Conservation (phyloP, 2,888 invertebrate genomes). For the Campoplex nolae region DNA sequence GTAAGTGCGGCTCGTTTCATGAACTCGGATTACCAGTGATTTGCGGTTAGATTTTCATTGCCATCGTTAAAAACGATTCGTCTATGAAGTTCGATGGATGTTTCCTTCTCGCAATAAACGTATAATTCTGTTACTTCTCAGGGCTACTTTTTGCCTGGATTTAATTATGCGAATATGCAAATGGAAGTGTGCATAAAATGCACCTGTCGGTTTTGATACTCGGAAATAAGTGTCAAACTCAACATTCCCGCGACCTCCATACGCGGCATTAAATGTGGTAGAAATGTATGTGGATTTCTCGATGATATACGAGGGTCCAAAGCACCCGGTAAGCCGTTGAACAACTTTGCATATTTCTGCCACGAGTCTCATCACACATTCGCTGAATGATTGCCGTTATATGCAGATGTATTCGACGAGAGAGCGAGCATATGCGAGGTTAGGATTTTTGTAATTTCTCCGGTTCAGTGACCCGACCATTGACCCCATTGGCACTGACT, state of each 20-base stretch:
- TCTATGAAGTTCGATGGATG: not conserved
- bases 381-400: conserved; percentile 32
- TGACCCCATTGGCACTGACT: conserved; percentile 48
- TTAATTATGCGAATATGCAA: not conserved
- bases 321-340: conserved; percentile 23
- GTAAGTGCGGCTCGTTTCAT: not conserved
- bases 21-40: not conserved
- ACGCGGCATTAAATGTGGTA: not conserved
- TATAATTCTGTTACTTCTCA: not conserved
- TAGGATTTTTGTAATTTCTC: conserved; percentile 52
- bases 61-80: not conserved
- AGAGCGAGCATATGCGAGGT: not conserved
- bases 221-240: conserved; percentile 8
- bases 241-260: not conserved
- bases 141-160: not conserved
- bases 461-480: conserved; percentile 49
- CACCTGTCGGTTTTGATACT: not conserved
- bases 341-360: conserved; percentile 35
- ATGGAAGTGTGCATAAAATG: not conserved
- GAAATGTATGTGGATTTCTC: not conserved
- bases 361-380: conserved; percentile 34
- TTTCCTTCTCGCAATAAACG: not conserved
- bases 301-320: conserved; percentile 35
- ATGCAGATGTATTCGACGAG: conserved; percentile 15
- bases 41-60: not conserved